These are phyloP conservation scores for Oegoconia quadripuncta DNA, from an alignment of 2,888 invertebrate genomes.

Conservation along the genomic window DNA sequence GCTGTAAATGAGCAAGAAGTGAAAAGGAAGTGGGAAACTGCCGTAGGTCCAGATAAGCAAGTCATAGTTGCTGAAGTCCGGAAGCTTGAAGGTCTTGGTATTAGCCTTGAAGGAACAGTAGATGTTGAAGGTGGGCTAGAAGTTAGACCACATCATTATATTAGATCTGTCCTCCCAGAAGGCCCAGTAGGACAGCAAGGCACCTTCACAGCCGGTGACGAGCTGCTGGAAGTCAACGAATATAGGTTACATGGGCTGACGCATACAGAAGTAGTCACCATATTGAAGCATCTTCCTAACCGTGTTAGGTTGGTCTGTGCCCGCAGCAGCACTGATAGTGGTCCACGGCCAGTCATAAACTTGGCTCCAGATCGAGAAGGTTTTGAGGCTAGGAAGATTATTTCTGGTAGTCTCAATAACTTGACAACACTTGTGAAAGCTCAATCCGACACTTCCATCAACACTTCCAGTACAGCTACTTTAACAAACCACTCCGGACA, in stretches of 20 bases:
- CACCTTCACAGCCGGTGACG: constrained; percentile 95
- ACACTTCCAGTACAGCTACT: constrained; percentile 91
- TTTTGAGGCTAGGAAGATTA: constrained; percentile 88
- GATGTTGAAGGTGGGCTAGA: constrained; percentile 98
- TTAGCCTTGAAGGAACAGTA: constrained; percentile 98
- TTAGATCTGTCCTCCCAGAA: constrained; percentile 96
- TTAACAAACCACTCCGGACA: constrained; percentile 83
- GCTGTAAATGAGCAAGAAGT: constrained; percentile 80
- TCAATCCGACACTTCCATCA: constrained; percentile 95
- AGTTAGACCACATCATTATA: constrained; percentile 98
- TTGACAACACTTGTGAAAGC: constrained; percentile 92
- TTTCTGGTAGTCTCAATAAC: constrained; percentile 93
- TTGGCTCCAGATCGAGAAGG: constrained; percentile 88
- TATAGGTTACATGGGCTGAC: constrained; percentile 93
- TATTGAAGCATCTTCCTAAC: constrained; percentile 94
- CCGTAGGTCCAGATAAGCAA: constrained; percentile 90
- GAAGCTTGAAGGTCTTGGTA: constrained; percentile 96
- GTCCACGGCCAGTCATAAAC: constrained; percentile 85
- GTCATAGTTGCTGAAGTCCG: constrained; percentile 95
- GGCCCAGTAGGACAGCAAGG: constrained; percentile 97
- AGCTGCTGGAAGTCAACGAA: constrained; percentile 97
- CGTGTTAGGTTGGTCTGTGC: constrained; percentile 96
- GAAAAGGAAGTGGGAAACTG: constrained; percentile 87
- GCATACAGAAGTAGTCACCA: constrained; percentile 97
- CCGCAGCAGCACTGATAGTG: constrained; percentile 82